Conservation (phyloP, 2,797 vertebrate genomes). For the Fistularia tabacaria region DNA sequence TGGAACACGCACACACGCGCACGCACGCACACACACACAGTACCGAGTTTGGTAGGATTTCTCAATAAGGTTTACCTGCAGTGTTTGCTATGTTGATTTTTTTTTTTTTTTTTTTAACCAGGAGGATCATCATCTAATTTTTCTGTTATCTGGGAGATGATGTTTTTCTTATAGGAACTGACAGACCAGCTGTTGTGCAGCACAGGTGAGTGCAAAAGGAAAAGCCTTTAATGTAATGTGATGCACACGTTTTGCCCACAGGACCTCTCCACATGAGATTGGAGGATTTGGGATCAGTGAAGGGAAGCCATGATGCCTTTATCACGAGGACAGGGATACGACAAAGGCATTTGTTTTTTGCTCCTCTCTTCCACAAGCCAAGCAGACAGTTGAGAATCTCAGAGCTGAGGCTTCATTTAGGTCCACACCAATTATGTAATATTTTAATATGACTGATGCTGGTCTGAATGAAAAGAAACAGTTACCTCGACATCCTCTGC, state of each 20-base stretch:
- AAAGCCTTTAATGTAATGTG: constrained; percentile 12
- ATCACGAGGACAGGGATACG: constrained; percentile 25
- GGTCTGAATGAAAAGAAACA: constrained; percentile 38
- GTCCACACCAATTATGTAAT: constrained; percentile 46
- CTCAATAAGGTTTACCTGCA: constrained; percentile 1
- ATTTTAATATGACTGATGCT: constrained; percentile 43
- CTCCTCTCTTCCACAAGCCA: constrained; percentile 15
- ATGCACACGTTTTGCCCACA: constrained; percentile 12
- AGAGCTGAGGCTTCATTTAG: constrained; percentile 14
- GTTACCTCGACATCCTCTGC: constrained; percentile 27
- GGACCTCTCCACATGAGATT: constrained; percentile 13
- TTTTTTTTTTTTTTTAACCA: no score
- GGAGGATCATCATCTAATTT: no score
- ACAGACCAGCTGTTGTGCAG: constrained; percentile 1
- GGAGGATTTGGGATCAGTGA: constrained; percentile 15
- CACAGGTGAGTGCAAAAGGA: constrained; percentile 19
- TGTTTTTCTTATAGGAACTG: constrained; percentile 1
- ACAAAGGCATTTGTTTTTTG: constrained; percentile 24
- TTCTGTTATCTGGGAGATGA: neutral
- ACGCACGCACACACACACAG: neutral
- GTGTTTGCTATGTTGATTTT: no score
- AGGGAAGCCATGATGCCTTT: constrained; percentile 19
- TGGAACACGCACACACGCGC: no score
- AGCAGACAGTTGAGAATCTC: constrained; percentile 46
- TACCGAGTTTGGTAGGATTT: neutral